These are phyloP conservation scores for Hyles euphorbiae DNA, from an alignment of 1,140 invertebrate genomes.

Conservation along the genomic window DNA sequence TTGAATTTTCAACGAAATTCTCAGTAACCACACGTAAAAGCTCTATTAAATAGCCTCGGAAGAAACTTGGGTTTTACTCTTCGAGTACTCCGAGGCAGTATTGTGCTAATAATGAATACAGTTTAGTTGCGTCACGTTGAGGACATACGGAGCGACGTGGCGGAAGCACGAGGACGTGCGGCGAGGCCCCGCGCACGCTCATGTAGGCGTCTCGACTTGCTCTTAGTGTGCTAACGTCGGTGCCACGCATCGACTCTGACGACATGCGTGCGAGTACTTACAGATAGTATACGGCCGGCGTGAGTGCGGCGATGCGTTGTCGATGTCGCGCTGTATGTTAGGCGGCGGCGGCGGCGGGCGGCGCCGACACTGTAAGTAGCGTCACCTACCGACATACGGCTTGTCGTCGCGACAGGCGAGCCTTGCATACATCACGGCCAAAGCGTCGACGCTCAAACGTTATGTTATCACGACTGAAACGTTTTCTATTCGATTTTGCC, in stretches of 20 bases:
- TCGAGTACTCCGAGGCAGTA: too few species aligned
- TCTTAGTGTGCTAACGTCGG: conserved; percentile 4
- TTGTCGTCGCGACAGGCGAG: background rate
- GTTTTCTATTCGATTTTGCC: too few species aligned
- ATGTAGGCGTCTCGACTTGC: background rate
- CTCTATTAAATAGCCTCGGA: too few species aligned
- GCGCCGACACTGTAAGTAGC: conserved; percentile 2
- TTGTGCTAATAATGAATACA: too few species aligned
- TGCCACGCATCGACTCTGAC: background rate
- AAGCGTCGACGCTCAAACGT: too few species aligned
- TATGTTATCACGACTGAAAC: too few species aligned
- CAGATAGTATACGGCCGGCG: conserved; percentile 32
- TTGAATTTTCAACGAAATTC: too few species aligned
- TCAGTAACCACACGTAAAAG: too few species aligned
- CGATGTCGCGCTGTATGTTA: conserved; percentile 20
- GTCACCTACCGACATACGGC: background rate
- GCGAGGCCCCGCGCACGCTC: background rate
- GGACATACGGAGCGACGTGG: too few species aligned
- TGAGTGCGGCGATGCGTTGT: conserved; percentile 28
- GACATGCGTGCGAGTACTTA: conserved; percentile 40
- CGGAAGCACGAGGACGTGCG: background rate
- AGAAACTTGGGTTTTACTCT: too few species aligned
- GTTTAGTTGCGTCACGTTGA: too few species aligned
- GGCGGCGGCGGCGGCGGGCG: conserved; percentile 16
- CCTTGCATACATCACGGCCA: too few species aligned